Base-by-base conservation (phyloP, 2,888 invertebrate genomes). In the Mesorhabditis belari region DNA sequence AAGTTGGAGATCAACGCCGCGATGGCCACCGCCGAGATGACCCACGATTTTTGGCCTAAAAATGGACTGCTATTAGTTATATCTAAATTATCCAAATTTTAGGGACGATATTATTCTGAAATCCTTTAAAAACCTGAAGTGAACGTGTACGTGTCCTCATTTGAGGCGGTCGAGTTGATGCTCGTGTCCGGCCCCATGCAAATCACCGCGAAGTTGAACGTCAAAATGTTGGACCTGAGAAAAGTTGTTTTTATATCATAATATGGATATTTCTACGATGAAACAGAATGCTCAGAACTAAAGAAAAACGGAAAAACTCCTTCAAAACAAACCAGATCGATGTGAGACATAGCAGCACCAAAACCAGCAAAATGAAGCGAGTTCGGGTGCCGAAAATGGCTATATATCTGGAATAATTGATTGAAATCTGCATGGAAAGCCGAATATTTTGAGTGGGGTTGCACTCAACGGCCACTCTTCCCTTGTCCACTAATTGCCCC, bases 161-260 rank as follows among this genome's bases (percentile, higher is more conserved):
- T 19, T n/a, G n/a, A n/a, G 49, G 44, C 19, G 6, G 5, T 24
- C 35, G 21, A n/a, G 19, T 55, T 26, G 17, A 3, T 17, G 19
- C n/a, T n/a, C n/a, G n/a, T n/a, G 24, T 64, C 63, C 21, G 67
- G 70, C 21, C 62, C 64, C 70, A 77, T 71, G 59, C 79, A 79
- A 57, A 79, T 74, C n/a, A 78, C 64, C 21, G 78, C 79, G 57
- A 79, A 77, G 63, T 79, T 80, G 69, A 79, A 76, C 29, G 75
- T 61, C 12, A 79, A 67, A 58, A 79, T 79, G 65, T 80, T 79
- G n/a, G 79, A 76, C 69, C 69, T 71, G 61, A 5, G 66, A 49
- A 44, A 29, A 53, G 44, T 12, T 9, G 21, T 9, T 49, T 17
- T 57, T 51, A 2, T 25, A 55, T 35, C 4, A 12, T 3, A 24